Percentiles rank a stretch among this genome's conserved stretches.
Evolutionary conservation across 2,888 invertebrate species (phyloP).

Genomic region (Heliconius sara): DNA sequence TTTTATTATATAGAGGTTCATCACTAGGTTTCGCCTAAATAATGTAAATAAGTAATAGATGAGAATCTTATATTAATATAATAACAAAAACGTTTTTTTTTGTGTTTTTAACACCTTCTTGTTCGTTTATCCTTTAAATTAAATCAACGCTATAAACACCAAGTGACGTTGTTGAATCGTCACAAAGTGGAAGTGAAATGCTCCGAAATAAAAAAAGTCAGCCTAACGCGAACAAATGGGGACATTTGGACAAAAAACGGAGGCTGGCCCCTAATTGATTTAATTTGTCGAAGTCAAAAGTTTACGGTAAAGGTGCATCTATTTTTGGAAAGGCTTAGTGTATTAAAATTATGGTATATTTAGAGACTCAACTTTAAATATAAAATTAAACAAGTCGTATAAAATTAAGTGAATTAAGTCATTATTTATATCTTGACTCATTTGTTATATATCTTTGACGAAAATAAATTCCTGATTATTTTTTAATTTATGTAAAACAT

Average conservation of each 20-base stretch:
- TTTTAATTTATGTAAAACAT: no score
- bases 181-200: conserved; percentile 50
- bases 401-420: no score
- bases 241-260: conserved; percentile 70
- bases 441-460: not conserved
- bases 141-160: conserved; percentile 47
- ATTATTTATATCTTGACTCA: no score
- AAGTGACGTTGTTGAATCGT: conserved; percentile 46
- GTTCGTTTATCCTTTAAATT: conserved; percentile 40
- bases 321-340: not conserved
- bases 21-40: no score
- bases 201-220: conserved; percentile 62
- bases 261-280: conserved; percentile 77
- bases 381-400: not conserved
- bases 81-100: not conserved
- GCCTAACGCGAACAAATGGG: conserved; percentile 74
- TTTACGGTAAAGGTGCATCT: conserved; percentile 58
- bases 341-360: not conserved
- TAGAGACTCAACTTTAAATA: not conserved
- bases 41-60: no score
- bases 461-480: not conserved
- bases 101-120: not conserved
- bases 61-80: no score
- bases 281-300: conserved; percentile 80
- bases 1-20: no score